Conservation (phyloP, 1,140 invertebrate genomes). For the Drosophila melanica region DNA sequence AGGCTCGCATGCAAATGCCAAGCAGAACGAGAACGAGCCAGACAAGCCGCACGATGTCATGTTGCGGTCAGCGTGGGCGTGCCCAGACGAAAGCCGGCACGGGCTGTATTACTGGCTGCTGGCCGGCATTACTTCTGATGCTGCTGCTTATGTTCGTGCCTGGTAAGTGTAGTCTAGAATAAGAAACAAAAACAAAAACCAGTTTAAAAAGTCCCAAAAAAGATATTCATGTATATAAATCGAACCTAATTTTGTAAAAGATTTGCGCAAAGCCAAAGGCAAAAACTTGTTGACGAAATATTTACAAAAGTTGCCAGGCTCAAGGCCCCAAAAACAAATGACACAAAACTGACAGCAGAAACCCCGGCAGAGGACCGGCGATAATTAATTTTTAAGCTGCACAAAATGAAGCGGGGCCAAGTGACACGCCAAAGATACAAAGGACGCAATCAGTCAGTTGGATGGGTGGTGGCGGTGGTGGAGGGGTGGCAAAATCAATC, state of each 20-base stretch:
- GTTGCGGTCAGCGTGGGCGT: constrained; percentile 50
- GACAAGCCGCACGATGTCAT: constrained; percentile 26
- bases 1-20: constrained; percentile 65
- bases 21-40: constrained; percentile 24
- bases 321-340: constrained; percentile 56
- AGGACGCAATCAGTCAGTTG: background rate
- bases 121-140: constrained; percentile 51
- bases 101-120: constrained; percentile 54
- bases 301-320: constrained; percentile 62
- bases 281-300: constrained; percentile 73
- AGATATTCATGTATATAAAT: constrained; percentile 39
- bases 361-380: constrained; percentile 51
- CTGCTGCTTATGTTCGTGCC: constrained; percentile 64
- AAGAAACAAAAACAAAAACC: constrained; percentile 4
- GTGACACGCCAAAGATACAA: constrained; percentile 26
- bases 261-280: constrained; percentile 49
- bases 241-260: constrained; percentile 56
- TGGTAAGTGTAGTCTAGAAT: constrained; percentile 63
- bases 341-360: constrained; percentile 57
- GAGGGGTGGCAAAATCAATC: constrained; percentile 65
- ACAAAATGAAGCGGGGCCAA: constrained; percentile 74
- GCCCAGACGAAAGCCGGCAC: constrained; percentile 10
- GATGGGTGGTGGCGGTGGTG: background rate
- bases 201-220: constrained; percentile 11
- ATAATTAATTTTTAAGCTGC: constrained; percentile 83